A percentile compares a stretch with the other conserved stretches of the same genome.
Evolutionary conservation across 1,140 invertebrate genomes (phyloP).

Genomic region (Atta cephalotes): DNA sequence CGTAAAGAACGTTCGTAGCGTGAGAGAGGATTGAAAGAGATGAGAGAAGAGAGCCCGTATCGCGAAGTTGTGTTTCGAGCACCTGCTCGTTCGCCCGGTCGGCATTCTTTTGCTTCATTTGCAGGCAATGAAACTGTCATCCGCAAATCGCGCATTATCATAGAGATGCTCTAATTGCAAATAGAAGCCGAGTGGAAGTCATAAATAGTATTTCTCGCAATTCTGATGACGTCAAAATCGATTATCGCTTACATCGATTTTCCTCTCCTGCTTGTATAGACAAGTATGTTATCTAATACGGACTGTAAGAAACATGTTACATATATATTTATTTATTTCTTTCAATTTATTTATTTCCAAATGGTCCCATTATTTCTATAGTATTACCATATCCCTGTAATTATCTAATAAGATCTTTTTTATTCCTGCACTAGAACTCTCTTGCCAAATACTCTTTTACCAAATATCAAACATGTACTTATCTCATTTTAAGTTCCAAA

Average conservation of each 20-base stretch:
- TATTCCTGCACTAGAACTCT: no score
- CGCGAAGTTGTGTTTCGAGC: constrained; percentile 64
- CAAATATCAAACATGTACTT: no score
- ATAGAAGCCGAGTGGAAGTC: constrained; percentile 21
- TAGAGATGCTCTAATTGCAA: constrained; percentile 59
- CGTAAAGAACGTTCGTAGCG: constrained; percentile 28
- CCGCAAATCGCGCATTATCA: constrained; percentile 27
- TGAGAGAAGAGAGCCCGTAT: constrained; percentile 53
- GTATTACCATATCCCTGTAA: background rate
- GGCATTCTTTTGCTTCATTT: constrained; percentile 76
- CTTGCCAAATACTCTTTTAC: no score
- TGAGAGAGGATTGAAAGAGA: constrained; percentile 53
- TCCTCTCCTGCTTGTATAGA: background rate
- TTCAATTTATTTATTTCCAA: background rate
- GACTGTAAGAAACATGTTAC: background rate
- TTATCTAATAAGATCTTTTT: background rate
- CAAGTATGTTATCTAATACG: background rate
- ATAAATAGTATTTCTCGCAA: constrained; percentile 20
- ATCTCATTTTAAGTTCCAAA: no score
- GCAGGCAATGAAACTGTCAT: constrained; percentile 63
- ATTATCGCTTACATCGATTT: constrained; percentile 52
- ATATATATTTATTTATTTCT: no score
- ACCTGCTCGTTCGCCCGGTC: constrained; percentile 72
- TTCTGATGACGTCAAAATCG: constrained; percentile 33
- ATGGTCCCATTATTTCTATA: background rate